A percentile compares a stretch with the other conserved stretches of the same genome.
These are phyloP conservation scores for Pelusios castaneus DNA, from an alignment of 2,113 vertebrate species.

Conservation along the genomic window DNA sequence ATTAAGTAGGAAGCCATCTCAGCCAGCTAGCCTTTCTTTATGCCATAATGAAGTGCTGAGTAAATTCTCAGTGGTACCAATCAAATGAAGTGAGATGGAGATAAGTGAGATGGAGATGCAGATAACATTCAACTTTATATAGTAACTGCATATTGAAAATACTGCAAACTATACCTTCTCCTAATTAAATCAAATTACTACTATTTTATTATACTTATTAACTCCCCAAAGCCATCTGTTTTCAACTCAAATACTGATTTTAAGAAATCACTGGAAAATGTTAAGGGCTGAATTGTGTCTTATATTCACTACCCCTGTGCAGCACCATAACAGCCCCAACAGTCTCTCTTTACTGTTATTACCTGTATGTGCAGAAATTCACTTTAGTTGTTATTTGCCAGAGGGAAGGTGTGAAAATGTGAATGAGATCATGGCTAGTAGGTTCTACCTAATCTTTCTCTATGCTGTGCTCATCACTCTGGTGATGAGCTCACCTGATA, in stretches of 20 bases:
- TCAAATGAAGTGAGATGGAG: constrained; percentile 17
- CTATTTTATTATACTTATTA: neutral
- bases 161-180: constrained; percentile 12
- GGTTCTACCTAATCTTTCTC: neutral
- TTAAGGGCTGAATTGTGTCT: neutral
- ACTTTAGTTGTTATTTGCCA: neutral
- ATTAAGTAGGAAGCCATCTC: neutral
- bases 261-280: neutral
- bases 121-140: neutral
- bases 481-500: neutral
- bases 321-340: neutral
- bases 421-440: neutral
- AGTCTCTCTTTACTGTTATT: neutral
- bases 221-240: neutral
- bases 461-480: neutral
- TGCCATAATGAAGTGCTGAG: neutral
- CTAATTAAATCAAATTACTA: constrained; percentile 5
- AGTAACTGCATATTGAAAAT: neutral
- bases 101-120: constrained; percentile 16
- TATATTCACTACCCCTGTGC: neutral
- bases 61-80: neutral
- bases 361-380: neutral
- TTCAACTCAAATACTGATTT: neutral
- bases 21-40: neutral
- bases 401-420: neutral